Evolutionary conservation across 92 coral and sea anemone species (phyloP).

Genomic region (Zoanthus sansibaricus): DNA sequence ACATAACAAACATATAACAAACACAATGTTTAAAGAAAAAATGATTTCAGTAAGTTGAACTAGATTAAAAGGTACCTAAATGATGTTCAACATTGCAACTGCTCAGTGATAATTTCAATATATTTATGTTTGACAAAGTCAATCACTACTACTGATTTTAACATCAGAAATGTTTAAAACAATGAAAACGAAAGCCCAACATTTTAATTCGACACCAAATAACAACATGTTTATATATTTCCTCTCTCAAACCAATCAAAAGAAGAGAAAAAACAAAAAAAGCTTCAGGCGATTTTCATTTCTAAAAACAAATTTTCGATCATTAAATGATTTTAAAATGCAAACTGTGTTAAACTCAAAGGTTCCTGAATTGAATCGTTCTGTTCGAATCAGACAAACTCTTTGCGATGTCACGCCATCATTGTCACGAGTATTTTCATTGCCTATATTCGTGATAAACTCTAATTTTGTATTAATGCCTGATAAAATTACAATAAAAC

Average conservation of each 20-base stretch:
- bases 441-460: neutral
- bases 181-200: neutral
- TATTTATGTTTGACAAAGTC: neutral
- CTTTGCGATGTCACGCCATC: constrained; percentile 31
- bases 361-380: neutral
- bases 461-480: neutral
- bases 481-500: neutral
- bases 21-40: too few relatives aligned
- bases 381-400: neutral
- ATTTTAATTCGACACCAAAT: neutral
- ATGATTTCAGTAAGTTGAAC: too few relatives aligned
- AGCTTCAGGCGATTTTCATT: constrained; percentile 5
- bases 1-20: too few relatives aligned
- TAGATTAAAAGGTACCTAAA: too few relatives aligned
- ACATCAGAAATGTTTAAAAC: neutral
- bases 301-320: neutral
- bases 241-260: neutral
- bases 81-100: neutral
- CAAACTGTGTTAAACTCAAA: constrained; percentile 12
- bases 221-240: neutral
- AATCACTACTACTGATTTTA: neutral
- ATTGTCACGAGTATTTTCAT: constrained; percentile 16
- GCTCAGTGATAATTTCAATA: neutral
- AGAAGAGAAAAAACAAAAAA: neutral
- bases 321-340: neutral